Conservation (phyloP, 2,888 invertebrate genomes). For the Morpho helenor region DNA sequence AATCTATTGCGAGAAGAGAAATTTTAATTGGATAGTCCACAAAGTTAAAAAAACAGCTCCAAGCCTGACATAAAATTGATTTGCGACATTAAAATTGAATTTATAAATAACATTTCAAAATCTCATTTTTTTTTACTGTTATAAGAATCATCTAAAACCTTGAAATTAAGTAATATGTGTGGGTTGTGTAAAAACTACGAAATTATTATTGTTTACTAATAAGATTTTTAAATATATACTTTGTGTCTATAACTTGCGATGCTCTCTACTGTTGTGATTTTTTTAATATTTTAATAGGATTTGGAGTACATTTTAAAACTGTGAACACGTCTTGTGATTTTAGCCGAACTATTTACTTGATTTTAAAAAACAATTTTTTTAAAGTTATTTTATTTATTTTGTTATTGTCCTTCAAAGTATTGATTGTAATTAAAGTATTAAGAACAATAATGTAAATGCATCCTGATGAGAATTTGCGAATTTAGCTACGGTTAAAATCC, state of each 20-base stretch:
- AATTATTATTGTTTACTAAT: not conserved
- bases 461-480: too few relatives aligned
- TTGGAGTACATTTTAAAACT: conserved; percentile 14
- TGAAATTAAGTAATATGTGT: not conserved
- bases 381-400: too few relatives aligned
- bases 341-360: conserved; percentile 16
- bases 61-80: too few relatives aligned
- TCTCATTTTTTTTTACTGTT: too few relatives aligned
- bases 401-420: too few relatives aligned
- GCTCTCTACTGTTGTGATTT: conserved; percentile 33
- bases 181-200: conserved; percentile 3
- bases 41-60: too few relatives aligned
- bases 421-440: not conserved
- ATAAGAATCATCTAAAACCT: not conserved
- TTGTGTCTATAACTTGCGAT: conserved; percentile 9
- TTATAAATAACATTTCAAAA: too few relatives aligned
- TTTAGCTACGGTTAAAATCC: too few relatives aligned
- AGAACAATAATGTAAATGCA: not conserved
- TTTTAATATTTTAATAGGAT: conserved; percentile 12
- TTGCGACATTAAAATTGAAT: too few relatives aligned
- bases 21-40: too few relatives aligned
- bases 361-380: too few relatives aligned
- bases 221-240: not conserved
- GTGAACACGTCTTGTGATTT: conserved; percentile 23
- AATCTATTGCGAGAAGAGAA: too few relatives aligned